Base-by-base conservation (phyloP, 2,888 invertebrate genomes). In the Stenodema calcarata region DNA sequence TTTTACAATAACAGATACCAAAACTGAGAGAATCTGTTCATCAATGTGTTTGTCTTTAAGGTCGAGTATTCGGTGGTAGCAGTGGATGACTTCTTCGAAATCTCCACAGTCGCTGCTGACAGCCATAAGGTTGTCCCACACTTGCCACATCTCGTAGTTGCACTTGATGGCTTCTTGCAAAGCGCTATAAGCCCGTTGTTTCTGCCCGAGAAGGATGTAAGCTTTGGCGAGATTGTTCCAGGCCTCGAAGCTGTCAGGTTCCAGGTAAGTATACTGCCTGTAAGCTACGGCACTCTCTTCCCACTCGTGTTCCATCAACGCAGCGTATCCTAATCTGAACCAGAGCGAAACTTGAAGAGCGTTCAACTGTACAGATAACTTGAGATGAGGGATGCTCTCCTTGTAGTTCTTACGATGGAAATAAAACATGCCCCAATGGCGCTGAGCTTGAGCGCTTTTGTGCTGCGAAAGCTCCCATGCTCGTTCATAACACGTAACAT, bases 151-250 rank as follows among this genome's bases (percentile, higher is more conserved):
- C 90, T 97, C 97, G 90, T 95, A 98, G 92, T 97, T 97, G 91
- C 96, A 98, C 91, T 96, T 95, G 0, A 98, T 91, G 0, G 99
- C 96, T 91, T 99, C 98, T 90, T 95, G 94, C 0, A 98, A 92
- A 3, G 97, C 95, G 84, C 94, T 93, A 92, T 97, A 96, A 0
- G 98, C 99, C 86, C 96, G 93, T 87, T 93, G 92, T 92, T 97
- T 98, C 90, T 99, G 95, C 0, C 96, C 95, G 84, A 96, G 92
- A 90, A 96, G 95, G 11, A 98, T 95, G 89, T 98, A 97, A 2
- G 97, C 97, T 90, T 98, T 97, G 16, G 98, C 97, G 87, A 99
- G 92, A 91, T 99, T 99, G 91, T 98, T 99, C 99, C 99, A 99
- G 0, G 98, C 98, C 92, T 99, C 98, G 91, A 97, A 99, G 85